Conservation (phyloP, 1,140 invertebrate species). For the Papilio polyxenes region DNA sequence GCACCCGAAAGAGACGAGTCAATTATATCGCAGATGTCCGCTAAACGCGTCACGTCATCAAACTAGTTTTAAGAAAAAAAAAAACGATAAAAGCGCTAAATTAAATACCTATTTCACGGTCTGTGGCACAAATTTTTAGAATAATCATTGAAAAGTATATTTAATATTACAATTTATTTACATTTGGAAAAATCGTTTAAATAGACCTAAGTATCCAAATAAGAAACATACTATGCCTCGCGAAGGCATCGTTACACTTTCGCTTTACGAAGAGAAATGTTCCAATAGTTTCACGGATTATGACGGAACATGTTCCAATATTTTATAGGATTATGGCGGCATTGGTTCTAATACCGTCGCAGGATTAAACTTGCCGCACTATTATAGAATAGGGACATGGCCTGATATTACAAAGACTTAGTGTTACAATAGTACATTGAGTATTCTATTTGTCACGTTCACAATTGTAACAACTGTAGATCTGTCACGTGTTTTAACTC, state of each 20-base stretch:
- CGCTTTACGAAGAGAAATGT: background rate
- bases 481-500: background rate
- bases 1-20: background rate
- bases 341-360: background rate
- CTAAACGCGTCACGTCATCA: background rate
- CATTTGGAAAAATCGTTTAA: background rate
- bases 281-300: slow-evolving; percentile 1
- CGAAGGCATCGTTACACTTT: background rate
- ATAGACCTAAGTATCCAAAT: background rate
- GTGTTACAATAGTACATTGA: background rate
- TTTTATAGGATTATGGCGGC: background rate
- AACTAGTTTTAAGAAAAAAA: background rate
- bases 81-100: background rate
- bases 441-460: background rate
- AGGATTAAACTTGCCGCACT: background rate
- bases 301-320: slow-evolving; percentile 3
- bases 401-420: background rate
- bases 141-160: background rate
- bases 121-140: background rate
- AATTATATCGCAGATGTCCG: background rate
- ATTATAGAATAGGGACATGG: background rate
- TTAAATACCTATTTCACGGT: background rate
- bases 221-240: no score
- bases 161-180: background rate
- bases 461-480: background rate